Percentiles rank a stretch among this genome's conserved stretches.
Evolutionary conservation across 1,140 invertebrate species (phyloP).

Genomic region (Andrena cerasifolii): DNA sequence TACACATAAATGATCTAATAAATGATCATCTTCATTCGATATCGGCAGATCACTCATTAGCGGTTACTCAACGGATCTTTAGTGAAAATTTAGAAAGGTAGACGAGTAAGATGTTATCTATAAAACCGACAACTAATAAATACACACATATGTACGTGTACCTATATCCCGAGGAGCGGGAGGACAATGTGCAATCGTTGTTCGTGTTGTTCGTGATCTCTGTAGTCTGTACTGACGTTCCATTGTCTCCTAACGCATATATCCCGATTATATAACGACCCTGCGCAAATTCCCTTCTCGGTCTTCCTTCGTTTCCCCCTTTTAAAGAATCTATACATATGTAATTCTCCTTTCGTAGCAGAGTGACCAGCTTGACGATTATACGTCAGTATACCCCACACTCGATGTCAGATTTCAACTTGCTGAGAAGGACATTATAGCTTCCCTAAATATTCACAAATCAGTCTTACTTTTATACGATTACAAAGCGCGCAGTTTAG

Average conservation of each 20-base stretch:
- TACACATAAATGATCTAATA: too few relatives aligned
- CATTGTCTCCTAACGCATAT: constrained; percentile 68
- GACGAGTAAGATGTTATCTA: background rate
- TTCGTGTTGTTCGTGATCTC: background rate
- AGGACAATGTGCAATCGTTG: constrained; percentile 6
- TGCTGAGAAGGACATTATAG: background rate
- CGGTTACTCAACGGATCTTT: background rate
- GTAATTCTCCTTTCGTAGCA: background rate
- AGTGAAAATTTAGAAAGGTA: background rate
- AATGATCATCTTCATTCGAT: background rate
- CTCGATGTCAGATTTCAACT: background rate
- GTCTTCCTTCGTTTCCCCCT: constrained; percentile 7
- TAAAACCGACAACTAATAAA: background rate
- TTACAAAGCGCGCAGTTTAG: too few relatives aligned
- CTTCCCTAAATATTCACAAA: too few relatives aligned
- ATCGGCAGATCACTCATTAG: background rate
- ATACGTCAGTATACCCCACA: background rate
- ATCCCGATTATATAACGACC: constrained; percentile 72
- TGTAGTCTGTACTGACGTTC: constrained; percentile 55
- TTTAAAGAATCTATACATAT: background rate
- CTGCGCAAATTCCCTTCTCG: constrained; percentile 62
- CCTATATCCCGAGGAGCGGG: background rate
- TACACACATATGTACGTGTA: too few relatives aligned
- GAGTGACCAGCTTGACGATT: background rate
- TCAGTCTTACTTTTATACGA: background rate